Base-by-base conservation (phyloP, 2,797 vertebrate genomes). In the Staurois parvus region DNA sequence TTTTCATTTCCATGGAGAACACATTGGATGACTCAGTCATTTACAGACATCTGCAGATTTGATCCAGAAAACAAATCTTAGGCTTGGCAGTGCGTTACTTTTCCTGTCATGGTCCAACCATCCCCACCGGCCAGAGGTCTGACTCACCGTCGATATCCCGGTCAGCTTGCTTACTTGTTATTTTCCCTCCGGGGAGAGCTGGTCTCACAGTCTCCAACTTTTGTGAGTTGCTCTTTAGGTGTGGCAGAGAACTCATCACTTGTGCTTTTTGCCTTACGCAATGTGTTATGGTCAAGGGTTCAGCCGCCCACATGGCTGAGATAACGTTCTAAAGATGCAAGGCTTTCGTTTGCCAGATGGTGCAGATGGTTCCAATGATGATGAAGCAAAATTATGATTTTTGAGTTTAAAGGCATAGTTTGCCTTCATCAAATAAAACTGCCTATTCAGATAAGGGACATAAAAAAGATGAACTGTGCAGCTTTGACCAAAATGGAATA, bases 11-110 rank as follows among this genome's bases (percentile, higher is more conserved):
- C 83, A 73, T 52, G 37, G 76, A 73, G 76, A 79, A 77, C 74
- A 72, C 26, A n/a, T 85, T 70, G 32, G 56, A 59, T 85, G 84
- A 85, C 64, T 85, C 84, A 81, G 78, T 70, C n/a, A 34, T 81
- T 81, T 82, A 81, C 84, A 70, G 72, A 62, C 84, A 86, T 86
- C 79, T 86, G 84, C 73, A 72, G 34, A 86, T 82, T 81, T 45
- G 32, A 76, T 64, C 21, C 66, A 69, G 72, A 70, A 37, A 29
- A 74, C 9, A 40, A 69, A 75, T 85, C 29, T 59, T 26, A 17
- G 62, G 56, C 59, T 73, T 67, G 76, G 69, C 56, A 24, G 30
- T 13, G 19, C 29, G 5, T 24, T 69, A 26, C 28, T 84, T 48
- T 68, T 48, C 56, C 76, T 67, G 75, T 77, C 34, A 68, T 68